Percentiles rank a stretch among this genome's conserved stretches.
Conservation (phyloP, 2,797 vertebrate genomes). For the Enteromius paludinosus region DNA sequence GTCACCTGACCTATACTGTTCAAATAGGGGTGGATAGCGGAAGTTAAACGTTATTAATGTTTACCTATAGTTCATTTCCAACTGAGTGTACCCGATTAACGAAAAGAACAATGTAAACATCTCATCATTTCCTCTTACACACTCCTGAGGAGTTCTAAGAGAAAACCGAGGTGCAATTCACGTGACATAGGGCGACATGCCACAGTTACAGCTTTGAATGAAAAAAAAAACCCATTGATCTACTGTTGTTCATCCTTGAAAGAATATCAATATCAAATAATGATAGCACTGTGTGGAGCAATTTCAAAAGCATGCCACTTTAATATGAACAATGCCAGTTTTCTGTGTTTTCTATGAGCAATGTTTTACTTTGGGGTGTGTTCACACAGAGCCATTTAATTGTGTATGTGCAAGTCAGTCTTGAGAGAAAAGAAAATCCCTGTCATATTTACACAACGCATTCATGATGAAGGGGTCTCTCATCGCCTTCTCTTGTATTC, state of each 20-base stretch:
- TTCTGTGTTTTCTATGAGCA: slow-evolving; percentile 43
- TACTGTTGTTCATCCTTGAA: background rate
- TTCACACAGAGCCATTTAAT: slow-evolving; percentile 58
- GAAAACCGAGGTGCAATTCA: slow-evolving; percentile 19
- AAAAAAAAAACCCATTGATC: background rate
- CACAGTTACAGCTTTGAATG: background rate
- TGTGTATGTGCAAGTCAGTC: slow-evolving; percentile 60
- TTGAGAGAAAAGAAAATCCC: slow-evolving; percentile 50
- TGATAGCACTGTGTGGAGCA: background rate
- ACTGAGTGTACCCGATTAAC: slow-evolving; percentile 58
- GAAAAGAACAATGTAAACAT: slow-evolving; percentile 52
- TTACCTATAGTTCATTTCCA: slow-evolving; percentile 60
- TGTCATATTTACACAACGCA: slow-evolving; percentile 62
- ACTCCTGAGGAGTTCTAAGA: background rate
- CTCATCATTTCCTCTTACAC: slow-evolving; percentile 45
- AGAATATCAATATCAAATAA: background rate
- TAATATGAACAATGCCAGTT: slow-evolving; percentile 58
- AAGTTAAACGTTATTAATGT: slow-evolving; percentile 65
- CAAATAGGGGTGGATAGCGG: slow-evolving; percentile 67
- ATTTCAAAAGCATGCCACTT: slow-evolving; percentile 21
- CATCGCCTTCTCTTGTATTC: slow-evolving; percentile 55
- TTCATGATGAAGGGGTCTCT: slow-evolving; percentile 51
- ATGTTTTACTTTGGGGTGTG: slow-evolving; percentile 67
- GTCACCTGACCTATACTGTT: slow-evolving; percentile 73
- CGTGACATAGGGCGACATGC: slow-evolving; percentile 14